Evolutionary conservation across 1,140 invertebrate species (phyloP).

Genomic region (Drosophila kurseongensis): DNA sequence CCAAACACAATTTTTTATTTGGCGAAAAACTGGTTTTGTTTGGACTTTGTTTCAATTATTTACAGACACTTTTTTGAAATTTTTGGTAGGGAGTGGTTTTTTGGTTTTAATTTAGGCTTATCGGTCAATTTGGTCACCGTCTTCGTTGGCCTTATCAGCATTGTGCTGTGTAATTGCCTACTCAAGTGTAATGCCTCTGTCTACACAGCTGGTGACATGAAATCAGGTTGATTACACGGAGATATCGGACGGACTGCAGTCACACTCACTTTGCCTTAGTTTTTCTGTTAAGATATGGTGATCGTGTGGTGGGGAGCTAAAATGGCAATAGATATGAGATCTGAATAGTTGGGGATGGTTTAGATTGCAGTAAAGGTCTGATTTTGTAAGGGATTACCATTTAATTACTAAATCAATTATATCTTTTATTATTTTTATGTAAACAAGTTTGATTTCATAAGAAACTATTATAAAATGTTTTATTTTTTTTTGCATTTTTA

Average conservation of each 20-base stretch:
- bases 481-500: too few relatives aligned
- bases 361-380: too few relatives aligned
- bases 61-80: constrained; percentile 23
- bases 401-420: too few relatives aligned
- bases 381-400: too few relatives aligned
- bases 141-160: constrained; percentile 15
- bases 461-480: too few relatives aligned
- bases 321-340: constrained; percentile 2
- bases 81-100: constrained; percentile 20
- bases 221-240: constrained; percentile 42
- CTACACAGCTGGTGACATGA: constrained; percentile 26
- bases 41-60: constrained; percentile 25
- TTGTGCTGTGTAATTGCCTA: constrained; percentile 28
- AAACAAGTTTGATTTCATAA: too few relatives aligned
- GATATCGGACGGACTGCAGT: constrained; percentile 7
- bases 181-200: constrained; percentile 23
- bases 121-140: background rate
- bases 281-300: background rate
- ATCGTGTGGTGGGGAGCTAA: constrained; percentile 1
- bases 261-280: constrained; percentile 4
- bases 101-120: constrained; percentile 9
- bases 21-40: constrained; percentile 54
- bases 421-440: too few relatives aligned
- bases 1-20: constrained; percentile 33
- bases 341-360: background rate